Conservation (phyloP, 2,888 invertebrate genomes). For the Sphaerophoria taeniata region DNA sequence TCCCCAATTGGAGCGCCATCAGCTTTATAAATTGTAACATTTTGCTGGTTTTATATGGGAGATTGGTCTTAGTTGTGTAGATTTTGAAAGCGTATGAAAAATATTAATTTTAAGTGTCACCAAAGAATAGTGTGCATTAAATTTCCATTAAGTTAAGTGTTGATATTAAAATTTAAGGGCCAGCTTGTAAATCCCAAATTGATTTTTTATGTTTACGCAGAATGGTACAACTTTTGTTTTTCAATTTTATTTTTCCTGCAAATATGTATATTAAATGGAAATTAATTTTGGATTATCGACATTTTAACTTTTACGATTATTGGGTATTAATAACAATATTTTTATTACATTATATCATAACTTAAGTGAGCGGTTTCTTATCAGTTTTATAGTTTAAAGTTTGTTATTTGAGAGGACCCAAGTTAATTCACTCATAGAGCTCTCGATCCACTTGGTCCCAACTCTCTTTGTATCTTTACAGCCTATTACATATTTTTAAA, state of each 20-base stretch:
- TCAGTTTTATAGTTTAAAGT: too few relatives aligned
- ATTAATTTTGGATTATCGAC: not conserved
- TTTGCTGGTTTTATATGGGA: not conserved
- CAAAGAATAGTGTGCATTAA: not conserved
- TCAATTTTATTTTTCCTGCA: not conserved
- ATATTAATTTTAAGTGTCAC: not conserved
- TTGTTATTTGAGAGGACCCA: too few relatives aligned
- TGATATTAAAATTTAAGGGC: not conserved
- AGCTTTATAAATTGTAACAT: not conserved
- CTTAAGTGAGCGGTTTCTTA: too few relatives aligned
- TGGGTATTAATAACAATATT: too few relatives aligned
- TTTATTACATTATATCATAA: too few relatives aligned
- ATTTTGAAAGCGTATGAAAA: not conserved
- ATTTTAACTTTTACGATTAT: not conserved
- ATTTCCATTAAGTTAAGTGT: not conserved
- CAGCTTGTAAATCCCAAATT: conserved; percentile 18
- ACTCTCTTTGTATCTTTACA: too few relatives aligned
- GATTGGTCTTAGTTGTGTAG: not conserved
- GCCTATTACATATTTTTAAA: too few relatives aligned
- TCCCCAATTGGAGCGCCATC: not conserved
- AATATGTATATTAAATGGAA: not conserved
- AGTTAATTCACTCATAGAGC: too few relatives aligned
- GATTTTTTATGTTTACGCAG: conserved; percentile 58
- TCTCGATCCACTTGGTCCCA: too few relatives aligned
- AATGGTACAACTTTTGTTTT: not conserved